Evolutionary conservation across 1,140 invertebrate species (phyloP), one percentile per base, ranked within the genome.

Genomic region (Maniola jurtina): DNA sequence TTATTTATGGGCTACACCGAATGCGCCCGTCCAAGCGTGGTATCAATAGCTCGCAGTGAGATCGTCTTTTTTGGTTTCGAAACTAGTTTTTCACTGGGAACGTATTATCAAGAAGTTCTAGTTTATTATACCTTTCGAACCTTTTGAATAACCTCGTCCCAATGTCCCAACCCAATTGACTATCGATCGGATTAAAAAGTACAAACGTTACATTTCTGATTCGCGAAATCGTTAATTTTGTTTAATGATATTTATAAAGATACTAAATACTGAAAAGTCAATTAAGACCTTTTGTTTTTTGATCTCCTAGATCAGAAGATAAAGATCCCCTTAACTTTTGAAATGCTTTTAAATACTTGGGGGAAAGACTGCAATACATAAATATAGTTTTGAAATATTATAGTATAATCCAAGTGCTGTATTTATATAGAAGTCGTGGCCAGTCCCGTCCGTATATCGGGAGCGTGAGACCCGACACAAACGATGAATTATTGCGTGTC

Each of bases 401-500:
- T 25, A 25, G 1, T 25, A 25, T 25, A 2, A 25, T 25, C 25
- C 25, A 25, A 25, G 25, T 25, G 25, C 42, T 11, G n/a, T n/a
- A 45, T 45, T 13, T 52, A 52, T 52, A 7, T 52, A 52, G 5
- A 62, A 55, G 61, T 65, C 35, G 36, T 56, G 62, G 48, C 40
- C 62, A 61, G 48, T 68, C 42, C 10, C 66, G 48, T 61, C 58
- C 59, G 68, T 68, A 70, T 64, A 66, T 70, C 66, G 59, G 70
- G 76, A 80, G 78, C 82, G 81, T 83, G 81, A 77, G 84, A 86
- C 73, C 76, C 76, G 75, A 81, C 80, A 85, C 86, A 84, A 86
- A 86, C 81, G 81, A 86, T 88, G 84, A 88, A 78, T 84, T 88
- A 88, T 88, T 82, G 78, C 80, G 61, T 77, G 81, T 80, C 84